A percentile compares a stretch with the other conserved stretches of the same genome.
Conservation (phyloP, 1,140 invertebrate genomes). For the Akabosia matsudoensis region DNA sequence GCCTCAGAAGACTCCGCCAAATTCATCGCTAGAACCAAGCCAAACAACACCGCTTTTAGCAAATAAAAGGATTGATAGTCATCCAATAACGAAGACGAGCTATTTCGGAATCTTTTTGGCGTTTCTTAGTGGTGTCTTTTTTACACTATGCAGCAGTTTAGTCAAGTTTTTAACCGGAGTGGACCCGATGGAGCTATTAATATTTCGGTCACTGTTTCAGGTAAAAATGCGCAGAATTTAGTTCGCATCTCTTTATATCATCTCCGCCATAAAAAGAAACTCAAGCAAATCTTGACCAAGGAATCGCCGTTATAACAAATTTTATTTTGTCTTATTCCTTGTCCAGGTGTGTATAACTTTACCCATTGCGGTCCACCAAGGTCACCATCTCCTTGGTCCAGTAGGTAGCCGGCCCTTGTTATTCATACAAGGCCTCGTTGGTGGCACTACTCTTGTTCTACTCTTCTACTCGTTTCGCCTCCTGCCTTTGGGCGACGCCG, state of each 20-base stretch:
- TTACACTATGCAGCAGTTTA: slow-evolving; percentile 55
- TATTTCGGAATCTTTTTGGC: slow-evolving; percentile 56
- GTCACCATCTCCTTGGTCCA: slow-evolving; percentile 52
- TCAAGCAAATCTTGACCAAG: not conserved
- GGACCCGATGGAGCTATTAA: slow-evolving; percentile 56
- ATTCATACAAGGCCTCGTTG: slow-evolving; percentile 55
- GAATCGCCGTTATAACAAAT: not conserved
- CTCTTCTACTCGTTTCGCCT: slow-evolving; percentile 58
- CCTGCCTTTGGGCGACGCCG: slow-evolving; percentile 59
- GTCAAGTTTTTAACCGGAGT: slow-evolving; percentile 55
- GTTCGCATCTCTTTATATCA: too few species aligned
- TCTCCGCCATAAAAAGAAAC: not conserved
- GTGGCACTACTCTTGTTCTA: slow-evolving; percentile 55
- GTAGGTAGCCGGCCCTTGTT: slow-evolving; percentile 53
- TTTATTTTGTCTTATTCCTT: not conserved
- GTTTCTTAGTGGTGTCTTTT: slow-evolving; percentile 56
- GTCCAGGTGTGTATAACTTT: slow-evolving; percentile 51
- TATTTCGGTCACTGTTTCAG: slow-evolving; percentile 53
- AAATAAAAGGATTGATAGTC: slow-evolving; percentile 31
- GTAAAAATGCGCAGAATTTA: slow-evolving; percentile 37
- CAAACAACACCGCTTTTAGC: slow-evolving; percentile 28
- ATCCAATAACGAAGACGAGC: slow-evolving; percentile 44
- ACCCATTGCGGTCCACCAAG: slow-evolving; percentile 48
- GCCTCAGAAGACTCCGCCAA: not conserved
- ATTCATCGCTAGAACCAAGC: not conserved